These are phyloP conservation scores for Apamea crenata DNA, from an alignment of 2,888 invertebrate species.

Conservation along the genomic window DNA sequence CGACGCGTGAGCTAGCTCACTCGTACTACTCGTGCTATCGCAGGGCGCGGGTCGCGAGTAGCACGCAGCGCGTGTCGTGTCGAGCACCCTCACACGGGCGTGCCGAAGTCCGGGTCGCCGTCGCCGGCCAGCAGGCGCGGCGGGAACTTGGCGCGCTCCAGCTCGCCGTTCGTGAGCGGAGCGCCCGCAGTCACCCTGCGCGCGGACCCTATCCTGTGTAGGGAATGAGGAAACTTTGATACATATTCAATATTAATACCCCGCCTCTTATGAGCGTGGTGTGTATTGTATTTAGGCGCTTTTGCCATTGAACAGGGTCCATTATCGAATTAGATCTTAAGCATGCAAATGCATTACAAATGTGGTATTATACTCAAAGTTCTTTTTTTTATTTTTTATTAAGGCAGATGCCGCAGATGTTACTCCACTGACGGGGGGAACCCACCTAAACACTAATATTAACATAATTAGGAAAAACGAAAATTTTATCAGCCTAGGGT, in stretches of 20 bases:
- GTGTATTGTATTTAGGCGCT: background rate
- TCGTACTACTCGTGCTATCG: background rate
- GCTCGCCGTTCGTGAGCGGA: constrained; percentile 75
- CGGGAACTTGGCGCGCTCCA: constrained; percentile 69
- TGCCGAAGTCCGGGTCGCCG: constrained; percentile 93
- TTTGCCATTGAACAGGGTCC: too few species aligned
- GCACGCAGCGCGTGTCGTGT: constrained; percentile 1
- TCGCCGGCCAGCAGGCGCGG: constrained; percentile 86
- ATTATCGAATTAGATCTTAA: background rate
- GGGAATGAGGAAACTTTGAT: background rate
- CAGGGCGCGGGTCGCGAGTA: background rate
- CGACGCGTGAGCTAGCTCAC: background rate
- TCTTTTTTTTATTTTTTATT: background rate
- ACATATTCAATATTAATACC: background rate
- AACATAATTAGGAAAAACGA: too few species aligned
- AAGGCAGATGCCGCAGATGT: background rate
- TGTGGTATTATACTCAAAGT: background rate
- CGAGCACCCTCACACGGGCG: constrained; percentile 89
- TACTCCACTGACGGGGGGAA: background rate
- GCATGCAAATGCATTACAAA: background rate
- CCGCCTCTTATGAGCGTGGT: background rate
- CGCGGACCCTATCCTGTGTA: constrained; percentile 86
- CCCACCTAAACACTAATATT: too few species aligned
- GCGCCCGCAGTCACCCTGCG: constrained; percentile 80
- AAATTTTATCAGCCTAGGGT: too few species aligned